Evolutionary conservation across 2,797 vertebrate genomes (phyloP).

Genomic region (Spea hammondii): DNA sequence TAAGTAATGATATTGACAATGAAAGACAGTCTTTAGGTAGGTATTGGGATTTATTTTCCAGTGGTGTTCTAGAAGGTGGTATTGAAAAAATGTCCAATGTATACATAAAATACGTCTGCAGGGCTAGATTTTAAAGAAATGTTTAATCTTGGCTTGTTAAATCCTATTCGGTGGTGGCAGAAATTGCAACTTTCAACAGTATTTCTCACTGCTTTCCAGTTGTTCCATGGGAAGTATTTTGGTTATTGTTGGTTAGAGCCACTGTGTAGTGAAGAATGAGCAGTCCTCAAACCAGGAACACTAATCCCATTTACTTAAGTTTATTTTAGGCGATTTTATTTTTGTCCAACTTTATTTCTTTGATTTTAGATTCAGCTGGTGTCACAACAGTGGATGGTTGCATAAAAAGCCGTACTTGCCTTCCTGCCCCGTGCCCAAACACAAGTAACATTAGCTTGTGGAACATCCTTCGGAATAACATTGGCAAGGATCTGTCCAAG

Average conservation of each 20-base stretch:
- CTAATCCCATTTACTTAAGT: too few species aligned
- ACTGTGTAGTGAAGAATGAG: too few species aligned
- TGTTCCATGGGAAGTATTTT: too few species aligned
- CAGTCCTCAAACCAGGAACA: too few species aligned
- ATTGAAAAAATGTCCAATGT: background rate
- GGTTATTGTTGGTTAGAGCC: too few species aligned
- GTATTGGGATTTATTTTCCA: conserved; percentile 26
- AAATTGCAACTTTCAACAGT: too few species aligned
- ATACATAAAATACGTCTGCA: background rate
- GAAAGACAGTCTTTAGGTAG: conserved; percentile 76
- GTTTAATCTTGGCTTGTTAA: too few species aligned
- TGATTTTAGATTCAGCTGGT: conserved; percentile 62
- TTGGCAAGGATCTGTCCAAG: conserved; percentile 96
- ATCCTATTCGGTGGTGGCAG: too few species aligned
- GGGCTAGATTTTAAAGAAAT: background rate
- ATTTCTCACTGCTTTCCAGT: too few species aligned
- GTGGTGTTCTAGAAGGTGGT: background rate
- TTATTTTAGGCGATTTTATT: too few species aligned
- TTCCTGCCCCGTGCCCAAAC: conserved; percentile 82
- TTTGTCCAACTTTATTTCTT: background rate
- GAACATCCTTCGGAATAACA: conserved; percentile 97
- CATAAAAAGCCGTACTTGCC: conserved; percentile 69
- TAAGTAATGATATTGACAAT: conserved; percentile 83
- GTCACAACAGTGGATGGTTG: conserved; percentile 53
- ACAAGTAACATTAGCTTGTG: conserved; percentile 89